Evolutionary conservation across 2,797 vertebrate genomes (phyloP).

Genomic region (Microchirus variegatus): DNA sequence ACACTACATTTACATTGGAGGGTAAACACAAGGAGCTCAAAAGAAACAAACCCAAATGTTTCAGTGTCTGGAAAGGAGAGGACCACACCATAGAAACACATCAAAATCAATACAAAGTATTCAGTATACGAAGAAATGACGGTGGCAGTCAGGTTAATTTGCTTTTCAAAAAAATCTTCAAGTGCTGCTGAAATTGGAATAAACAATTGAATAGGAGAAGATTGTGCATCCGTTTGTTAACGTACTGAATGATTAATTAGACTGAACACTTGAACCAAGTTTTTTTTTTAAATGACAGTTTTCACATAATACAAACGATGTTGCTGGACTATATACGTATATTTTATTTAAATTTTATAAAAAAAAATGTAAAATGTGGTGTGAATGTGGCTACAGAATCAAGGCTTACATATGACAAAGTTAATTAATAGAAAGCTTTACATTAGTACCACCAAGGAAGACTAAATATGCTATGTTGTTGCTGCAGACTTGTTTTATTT

Average conservation of each 20-base stretch:
- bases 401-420: conserved; percentile 28
- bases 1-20: conserved; percentile 63
- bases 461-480: conserved; percentile 60
- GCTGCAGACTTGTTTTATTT: conserved; percentile 32
- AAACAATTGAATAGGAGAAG: conserved; percentile 9
- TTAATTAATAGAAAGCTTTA: conserved; percentile 5
- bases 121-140: conserved; percentile 50
- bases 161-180: conserved; percentile 25
- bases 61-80: conserved; percentile 46
- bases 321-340: conserved; percentile 57
- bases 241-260: neutral
- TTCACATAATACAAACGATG: conserved; percentile 40
- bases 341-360: too few relatives aligned
- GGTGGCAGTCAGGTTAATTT: conserved; percentile 36
- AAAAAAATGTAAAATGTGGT: too few relatives aligned
- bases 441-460: conserved; percentile 60
- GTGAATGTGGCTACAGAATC: conserved; percentile 25
- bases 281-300: too few relatives aligned
- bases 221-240: too few relatives aligned
- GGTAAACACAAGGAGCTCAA: conserved; percentile 57
- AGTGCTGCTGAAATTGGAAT: conserved; percentile 15
- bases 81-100: conserved; percentile 51
- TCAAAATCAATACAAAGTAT: conserved; percentile 62
- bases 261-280: conserved; percentile 1
- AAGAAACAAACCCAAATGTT: conserved; percentile 34